Evolutionary conservation across 1,140 invertebrate genomes (phyloP), one percentile per base, ranked within the genome.

Genomic region (Uloborus diversus): DNA sequence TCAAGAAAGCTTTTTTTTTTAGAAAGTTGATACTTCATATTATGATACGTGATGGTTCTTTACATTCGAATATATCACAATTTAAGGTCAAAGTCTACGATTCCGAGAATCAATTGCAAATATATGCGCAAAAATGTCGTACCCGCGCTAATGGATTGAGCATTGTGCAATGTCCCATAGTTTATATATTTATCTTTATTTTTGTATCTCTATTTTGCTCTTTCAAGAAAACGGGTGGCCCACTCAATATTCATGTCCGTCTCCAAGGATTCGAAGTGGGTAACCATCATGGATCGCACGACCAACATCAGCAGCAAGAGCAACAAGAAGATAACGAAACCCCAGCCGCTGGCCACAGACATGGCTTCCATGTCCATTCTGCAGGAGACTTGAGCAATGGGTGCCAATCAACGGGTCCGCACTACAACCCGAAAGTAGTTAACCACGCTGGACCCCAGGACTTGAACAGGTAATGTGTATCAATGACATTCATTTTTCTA

Each of bases 291-390:
- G 32, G 56, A 11, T 64, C 27, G 7, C 37, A 76, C 25, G 51
- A 82, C 53, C 35, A 65, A 49, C 27, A 17, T 9, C 64, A 68
- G 7, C 47, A 53, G 51, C n/a, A 27, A 5, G 17, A 57, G 1
- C 49, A 64, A 2, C 61, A 76, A 32, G 53, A 81, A 28, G 49
- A 65, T 25, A 56, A 51, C 13, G 33, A 66, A 4, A 61, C 53
- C 30, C 59, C 59, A 25, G 27, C n/a, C 11, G 30, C 13, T 27
- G 28, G 33, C 4, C 71, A 75, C 30, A 66, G 32, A 7, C 95
- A 96, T 86, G 96, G 97, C 33, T 99, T 99, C 88, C 98, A 99
- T 86, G 91, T 99, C 66, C 98, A 99, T 85, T 93, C 99, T 88
- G 98, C 96, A 86, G 98, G 97, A 1, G 97, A 99, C 86, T 94